Conservation (phyloP, 2,797 vertebrate species). For the Erithacus rubecula region DNA sequence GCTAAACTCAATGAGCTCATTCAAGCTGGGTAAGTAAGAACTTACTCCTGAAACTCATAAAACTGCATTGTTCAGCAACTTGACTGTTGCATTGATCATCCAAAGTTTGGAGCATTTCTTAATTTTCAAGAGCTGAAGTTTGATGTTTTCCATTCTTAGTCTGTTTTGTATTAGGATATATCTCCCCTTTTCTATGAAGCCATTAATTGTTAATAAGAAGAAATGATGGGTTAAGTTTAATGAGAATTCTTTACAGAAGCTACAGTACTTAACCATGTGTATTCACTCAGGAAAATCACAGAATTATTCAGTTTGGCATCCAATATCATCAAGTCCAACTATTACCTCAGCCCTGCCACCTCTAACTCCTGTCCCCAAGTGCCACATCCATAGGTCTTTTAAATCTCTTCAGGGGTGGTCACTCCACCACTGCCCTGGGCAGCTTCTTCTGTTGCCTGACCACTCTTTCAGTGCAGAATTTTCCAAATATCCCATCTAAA, state of each 20-base stretch:
- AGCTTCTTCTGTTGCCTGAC: background rate
- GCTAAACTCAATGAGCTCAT: constrained; percentile 96
- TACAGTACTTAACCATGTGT: background rate
- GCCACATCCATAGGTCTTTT: background rate
- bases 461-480: background rate
- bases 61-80: background rate
- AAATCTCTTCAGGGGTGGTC: background rate
- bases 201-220: background rate
- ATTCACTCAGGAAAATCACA: background rate
- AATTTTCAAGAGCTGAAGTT: background rate
- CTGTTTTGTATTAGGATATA: background rate
- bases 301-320: background rate
- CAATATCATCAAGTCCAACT: background rate
- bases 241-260: background rate
- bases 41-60: background rate
- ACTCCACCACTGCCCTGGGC: background rate
- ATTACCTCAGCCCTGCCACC: background rate
- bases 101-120: background rate
- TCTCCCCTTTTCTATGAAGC: background rate
- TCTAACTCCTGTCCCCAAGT: background rate
- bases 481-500: background rate
- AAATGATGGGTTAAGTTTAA: background rate
- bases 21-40: constrained; percentile 89
- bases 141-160: background rate
- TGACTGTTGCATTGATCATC: background rate